Percentiles rank a stretch among this genome's conserved stretches.
Evolutionary conservation across 2,888 invertebrate genomes (phyloP).

Genomic region (Oxytorus armatus): DNA sequence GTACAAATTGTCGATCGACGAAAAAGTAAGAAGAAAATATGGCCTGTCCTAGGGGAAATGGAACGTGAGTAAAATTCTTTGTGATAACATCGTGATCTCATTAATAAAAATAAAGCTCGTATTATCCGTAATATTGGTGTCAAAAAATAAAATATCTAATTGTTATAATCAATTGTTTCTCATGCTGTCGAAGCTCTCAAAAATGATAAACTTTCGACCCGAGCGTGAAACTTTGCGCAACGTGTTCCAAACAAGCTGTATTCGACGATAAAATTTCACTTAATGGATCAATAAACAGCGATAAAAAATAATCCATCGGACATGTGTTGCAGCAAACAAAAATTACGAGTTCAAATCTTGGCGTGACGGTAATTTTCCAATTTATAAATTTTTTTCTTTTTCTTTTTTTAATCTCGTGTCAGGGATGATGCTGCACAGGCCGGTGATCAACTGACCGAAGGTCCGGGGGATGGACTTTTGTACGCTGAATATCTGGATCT

Average conservation of each 20-base stretch:
- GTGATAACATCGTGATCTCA: no score
- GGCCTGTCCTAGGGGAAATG: constrained; percentile 68
- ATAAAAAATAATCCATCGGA: constrained; percentile 16
- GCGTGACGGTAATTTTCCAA: neutral
- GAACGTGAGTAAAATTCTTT: constrained; percentile 62
- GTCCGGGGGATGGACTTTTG: constrained; percentile 92
- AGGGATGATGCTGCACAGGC: constrained; percentile 81
- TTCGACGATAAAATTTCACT: constrained; percentile 2
- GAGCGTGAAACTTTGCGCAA: constrained; percentile 38
- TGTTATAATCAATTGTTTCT: neutral
- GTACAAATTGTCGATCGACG: neutral
- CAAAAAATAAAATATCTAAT: neutral
- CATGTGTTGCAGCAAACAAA: neutral
- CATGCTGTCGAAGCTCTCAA: neutral
- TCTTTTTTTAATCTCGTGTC: neutral
- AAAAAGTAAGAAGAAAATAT: constrained; percentile 39
- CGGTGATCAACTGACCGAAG: constrained; percentile 88
- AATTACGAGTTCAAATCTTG: neutral
- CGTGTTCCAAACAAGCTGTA: neutral
- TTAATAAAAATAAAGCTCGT: no score
- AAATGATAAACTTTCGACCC: constrained; percentile 67
- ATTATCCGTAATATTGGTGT: no score
- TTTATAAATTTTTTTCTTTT: neutral
- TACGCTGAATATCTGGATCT: constrained; percentile 96
- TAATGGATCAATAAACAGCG: constrained; percentile 9